These are phyloP conservation scores for Colletes collaris DNA, from an alignment of 2,888 invertebrate species.

Conservation along the genomic window DNA sequence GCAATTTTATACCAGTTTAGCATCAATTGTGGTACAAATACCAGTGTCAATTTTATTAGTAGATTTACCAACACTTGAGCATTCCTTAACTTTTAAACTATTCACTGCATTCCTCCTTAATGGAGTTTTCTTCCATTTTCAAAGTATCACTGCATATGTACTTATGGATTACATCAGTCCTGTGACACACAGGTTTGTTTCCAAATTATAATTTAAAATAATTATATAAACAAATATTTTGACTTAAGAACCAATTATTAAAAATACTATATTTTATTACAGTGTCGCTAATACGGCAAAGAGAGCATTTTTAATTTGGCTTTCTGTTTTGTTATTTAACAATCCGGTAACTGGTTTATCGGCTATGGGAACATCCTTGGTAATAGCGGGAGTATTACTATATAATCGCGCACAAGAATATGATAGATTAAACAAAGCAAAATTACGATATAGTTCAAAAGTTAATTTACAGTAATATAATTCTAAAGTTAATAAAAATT, in stretches of 20 bases:
- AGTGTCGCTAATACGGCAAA: slow-evolving; percentile 93
- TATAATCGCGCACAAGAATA: slow-evolving; percentile 90
- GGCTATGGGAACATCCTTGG: slow-evolving; percentile 88
- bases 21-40: slow-evolving; percentile 89
- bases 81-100: slow-evolving; percentile 83
- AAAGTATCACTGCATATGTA: slow-evolving; percentile 91
- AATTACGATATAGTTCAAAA: slow-evolving; percentile 75
- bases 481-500: slow-evolving; percentile 34
- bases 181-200: slow-evolving; percentile 88
- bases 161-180: slow-evolving; percentile 92
- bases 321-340: slow-evolving; percentile 89
- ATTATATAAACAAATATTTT: neutral
- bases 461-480: slow-evolving; percentile 78
- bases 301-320: slow-evolving; percentile 90
- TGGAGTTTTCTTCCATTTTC: slow-evolving; percentile 91
- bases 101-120: slow-evolving; percentile 87
- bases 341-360: slow-evolving; percentile 90
- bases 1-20: slow-evolving; percentile 91
- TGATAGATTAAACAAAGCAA: slow-evolving; percentile 81
- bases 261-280: slow-evolving; percentile 64
- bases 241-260: slow-evolving; percentile 45
- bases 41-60: slow-evolving; percentile 88
- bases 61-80: slow-evolving; percentile 85
- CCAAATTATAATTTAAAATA: neutral
- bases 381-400: slow-evolving; percentile 89